phyloP scores from a whole-genome alignment of 2,113 vertebrate species.

The Mesembrinibis cayennensis region DNA sequence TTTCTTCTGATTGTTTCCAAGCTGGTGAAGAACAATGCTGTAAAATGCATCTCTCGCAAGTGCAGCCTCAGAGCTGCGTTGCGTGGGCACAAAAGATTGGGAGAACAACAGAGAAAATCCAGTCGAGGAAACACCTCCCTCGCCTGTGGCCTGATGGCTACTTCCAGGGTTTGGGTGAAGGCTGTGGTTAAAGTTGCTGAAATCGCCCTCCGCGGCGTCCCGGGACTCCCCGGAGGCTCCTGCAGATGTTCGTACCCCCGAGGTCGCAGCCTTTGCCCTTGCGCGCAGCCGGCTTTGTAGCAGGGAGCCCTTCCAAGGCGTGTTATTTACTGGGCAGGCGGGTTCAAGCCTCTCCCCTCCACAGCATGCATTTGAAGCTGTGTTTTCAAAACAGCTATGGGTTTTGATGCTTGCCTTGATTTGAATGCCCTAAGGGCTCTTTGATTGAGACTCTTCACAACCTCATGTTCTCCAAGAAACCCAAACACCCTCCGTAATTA shows the following conservation, averaged over 20 bases:
- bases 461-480: background rate
- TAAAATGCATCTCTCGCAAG: fast-evolving
- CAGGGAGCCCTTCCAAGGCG: background rate
- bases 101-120: background rate
- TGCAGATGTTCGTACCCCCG: background rate
- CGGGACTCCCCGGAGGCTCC: background rate
- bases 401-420: constrained; percentile 22
- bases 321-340: background rate
- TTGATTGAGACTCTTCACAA: background rate
- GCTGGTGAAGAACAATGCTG: background rate
- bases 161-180: background rate
- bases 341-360: background rate
- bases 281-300: background rate
- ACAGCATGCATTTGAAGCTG: background rate
- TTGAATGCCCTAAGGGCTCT: background rate
- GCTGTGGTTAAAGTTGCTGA: background rate
- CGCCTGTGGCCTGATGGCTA: fast-evolving
- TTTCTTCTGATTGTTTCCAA: background rate
- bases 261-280: background rate
- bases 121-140: background rate
- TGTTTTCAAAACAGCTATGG: constrained; percentile 3
- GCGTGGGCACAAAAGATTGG: background rate
- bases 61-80: background rate
- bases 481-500: background rate
- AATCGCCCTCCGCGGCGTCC: background rate